Percentiles rank a stretch among this genome's conserved stretches.
These are phyloP conservation scores for Hippocampus abdominalis DNA, from an alignment of 2,113 vertebrate species.

Conservation along the genomic window DNA sequence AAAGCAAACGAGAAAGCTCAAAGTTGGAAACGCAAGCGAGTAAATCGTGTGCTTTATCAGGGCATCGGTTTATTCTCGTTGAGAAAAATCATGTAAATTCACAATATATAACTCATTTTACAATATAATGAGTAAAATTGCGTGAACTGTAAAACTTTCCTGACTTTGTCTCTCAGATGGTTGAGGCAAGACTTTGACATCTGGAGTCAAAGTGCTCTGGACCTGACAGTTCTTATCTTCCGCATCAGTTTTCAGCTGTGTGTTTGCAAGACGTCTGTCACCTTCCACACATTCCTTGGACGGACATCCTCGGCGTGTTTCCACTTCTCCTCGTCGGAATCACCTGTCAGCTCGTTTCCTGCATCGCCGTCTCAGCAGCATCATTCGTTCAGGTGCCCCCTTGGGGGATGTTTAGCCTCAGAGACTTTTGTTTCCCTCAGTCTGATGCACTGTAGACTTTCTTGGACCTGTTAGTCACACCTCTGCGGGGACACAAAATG, in stretches of 20 bases:
- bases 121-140: background rate
- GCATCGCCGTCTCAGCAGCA: conserved; percentile 31
- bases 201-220: conserved; percentile 6
- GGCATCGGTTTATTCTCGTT: background rate
- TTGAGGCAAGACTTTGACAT: background rate
- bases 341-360: conserved; percentile 29
- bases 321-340: conserved; percentile 15
- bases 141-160: background rate
- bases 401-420: conserved; percentile 35
- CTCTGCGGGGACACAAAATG: conserved; percentile 22
- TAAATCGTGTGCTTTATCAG: background rate
- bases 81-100: background rate
- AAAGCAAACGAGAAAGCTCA: conserved; percentile 9
- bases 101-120: background rate
- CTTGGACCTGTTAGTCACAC: conserved; percentile 7
- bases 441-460: conserved; percentile 1
- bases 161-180: background rate
- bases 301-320: conserved; percentile 15
- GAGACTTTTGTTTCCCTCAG: conserved; percentile 1
- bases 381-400: conserved; percentile 65
- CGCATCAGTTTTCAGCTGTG: background rate
- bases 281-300: conserved; percentile 7
- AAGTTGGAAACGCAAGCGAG: background rate
- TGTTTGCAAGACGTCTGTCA: conserved; percentile 20
- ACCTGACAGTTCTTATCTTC: conserved; percentile 6